Base-by-base conservation (phyloP, 2,797 vertebrate species). In the Trachurus trachurus region DNA sequence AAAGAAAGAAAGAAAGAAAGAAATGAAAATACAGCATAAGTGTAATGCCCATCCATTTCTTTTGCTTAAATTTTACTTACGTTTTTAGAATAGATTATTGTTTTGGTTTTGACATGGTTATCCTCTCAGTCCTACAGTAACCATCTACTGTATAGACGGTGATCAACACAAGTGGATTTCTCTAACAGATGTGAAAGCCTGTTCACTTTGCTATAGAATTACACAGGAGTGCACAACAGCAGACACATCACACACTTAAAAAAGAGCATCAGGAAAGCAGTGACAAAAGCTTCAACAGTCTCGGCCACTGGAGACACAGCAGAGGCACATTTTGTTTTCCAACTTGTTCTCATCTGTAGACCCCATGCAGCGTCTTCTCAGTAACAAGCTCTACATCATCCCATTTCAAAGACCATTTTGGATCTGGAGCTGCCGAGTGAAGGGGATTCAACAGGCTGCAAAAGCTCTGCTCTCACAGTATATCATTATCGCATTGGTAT, bases 401-500 rank as follows among this genome's bases (percentile, higher is more conserved):
- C 50, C 21, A 76, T 86, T 88, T 87, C 86, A 91, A 87, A 90
- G 81, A 66, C 61, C 44, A 76, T 81, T 88, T 84, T 84, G 74
- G 76, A 66, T 87, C 69, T 74, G 0, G 5, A 75, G 60, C 47
- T 13, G 44, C 73, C 49, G 76, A 85, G 74, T 67, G 75, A 81
- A 71, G 60, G 59, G 68, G 66, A 85, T 87, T 90, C 82, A 89
- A 84, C 85, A 91, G 81, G 80, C 74, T 70, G 71, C 58, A 78
- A 71, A 88, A 88, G 70, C 74, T 82, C 58, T 39, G 26, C 81
- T 78, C 81, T 69, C 72, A 9, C 69, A 54, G 74, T 70, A 49
- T 88, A 77, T 86, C 83, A 91, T 91, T 89, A 93, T 90, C 85
- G 77, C 76, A 72, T 88, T 85, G 58, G 22, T 86, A 86, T 84